These are phyloP conservation scores for Siphamia tubifer DNA, from an alignment of 2,113 vertebrate species.

Conservation along the genomic window DNA sequence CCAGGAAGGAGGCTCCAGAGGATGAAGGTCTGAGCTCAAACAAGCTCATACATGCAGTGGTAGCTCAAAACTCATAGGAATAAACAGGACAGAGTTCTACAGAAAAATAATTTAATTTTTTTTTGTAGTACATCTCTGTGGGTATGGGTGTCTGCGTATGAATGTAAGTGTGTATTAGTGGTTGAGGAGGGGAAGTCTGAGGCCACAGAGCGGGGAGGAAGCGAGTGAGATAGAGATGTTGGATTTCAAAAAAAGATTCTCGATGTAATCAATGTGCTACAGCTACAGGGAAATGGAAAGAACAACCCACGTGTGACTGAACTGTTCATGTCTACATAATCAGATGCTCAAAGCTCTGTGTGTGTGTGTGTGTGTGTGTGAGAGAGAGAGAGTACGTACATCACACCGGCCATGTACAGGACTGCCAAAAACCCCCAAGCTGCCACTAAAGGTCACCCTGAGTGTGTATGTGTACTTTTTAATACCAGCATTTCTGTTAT, in stretches of 20 bases:
- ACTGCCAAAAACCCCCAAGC: constrained; percentile 76
- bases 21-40: constrained; percentile 25
- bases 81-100: constrained; percentile 12
- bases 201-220: constrained; percentile 44
- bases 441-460: constrained; percentile 71
- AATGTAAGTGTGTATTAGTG: constrained; percentile 8
- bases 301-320: constrained; percentile 72
- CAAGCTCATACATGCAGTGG: constrained; percentile 33
- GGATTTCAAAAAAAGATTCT: constrained; percentile 67
- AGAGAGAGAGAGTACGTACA: constrained; percentile 14
- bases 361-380: constrained; percentile 36
- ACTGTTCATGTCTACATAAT: constrained; percentile 68
- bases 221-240: constrained; percentile 67
- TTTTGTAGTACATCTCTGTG: background rate
- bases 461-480: constrained; percentile 31
- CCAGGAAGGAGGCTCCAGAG: constrained; percentile 17
- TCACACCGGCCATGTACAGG: constrained; percentile 60
- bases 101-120: constrained; percentile 22
- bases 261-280: constrained; percentile 70
- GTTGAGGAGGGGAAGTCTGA: constrained; percentile 46
- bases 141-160: constrained; percentile 5
- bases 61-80: background rate
- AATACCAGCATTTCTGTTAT: constrained; percentile 43
- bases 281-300: constrained; percentile 73
- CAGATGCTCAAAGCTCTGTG: constrained; percentile 64